Base-by-base conservation (phyloP, 2,888 invertebrate species). In the Stenolophus ochropezus region DNA sequence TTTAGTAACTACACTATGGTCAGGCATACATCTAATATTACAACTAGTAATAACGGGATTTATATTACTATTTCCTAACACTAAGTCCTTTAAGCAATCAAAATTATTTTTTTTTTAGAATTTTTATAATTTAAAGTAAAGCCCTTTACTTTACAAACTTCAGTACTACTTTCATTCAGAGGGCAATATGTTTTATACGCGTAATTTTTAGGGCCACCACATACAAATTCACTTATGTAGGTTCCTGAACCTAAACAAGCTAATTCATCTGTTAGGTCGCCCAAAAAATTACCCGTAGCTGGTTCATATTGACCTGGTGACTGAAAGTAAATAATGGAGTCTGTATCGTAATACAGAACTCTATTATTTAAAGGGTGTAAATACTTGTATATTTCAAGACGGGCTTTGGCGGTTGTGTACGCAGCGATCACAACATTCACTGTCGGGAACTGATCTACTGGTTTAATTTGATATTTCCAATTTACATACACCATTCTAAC, bases 141-240 rank as follows among this genome's bases (percentile, higher is more conserved):
- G 18, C 83, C 82, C 53, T 83, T 83, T 3, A 83, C 83, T 80
- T 83, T 83, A 83, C 83, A 83, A 5, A 83, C 51, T 6, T 33
- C 20, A 2, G 49, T 56, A 6, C n/a, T 11, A 69, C 23, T 33
- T 25, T 11, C 69, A 27, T 27, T 27, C 27, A 4, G 4, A 27
- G 27, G 27, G 27, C 27, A 27, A 27, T 27, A 27, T 27, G 0
- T 87, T 84, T 27, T 82, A 83, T 78, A 85, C 0, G 85, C 85
- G 76, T 88, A 87, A 82, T 86, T 87, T 83, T 88, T 89, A 0
- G 87, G 87, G 0, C 88, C 89, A 0, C 86, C 86, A 20, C 85
- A 85, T 2, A 83, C 21, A 81, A 86, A 87, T 71, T 85, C 83
- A 23, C 56, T 84, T 3, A 87, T 86, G 61, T 84, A 85, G 14